Percentiles rank a stretch among this genome's conserved stretches.
Conservation (phyloP, 1,140 invertebrate species). For the Leptonema lineaticorne region DNA sequence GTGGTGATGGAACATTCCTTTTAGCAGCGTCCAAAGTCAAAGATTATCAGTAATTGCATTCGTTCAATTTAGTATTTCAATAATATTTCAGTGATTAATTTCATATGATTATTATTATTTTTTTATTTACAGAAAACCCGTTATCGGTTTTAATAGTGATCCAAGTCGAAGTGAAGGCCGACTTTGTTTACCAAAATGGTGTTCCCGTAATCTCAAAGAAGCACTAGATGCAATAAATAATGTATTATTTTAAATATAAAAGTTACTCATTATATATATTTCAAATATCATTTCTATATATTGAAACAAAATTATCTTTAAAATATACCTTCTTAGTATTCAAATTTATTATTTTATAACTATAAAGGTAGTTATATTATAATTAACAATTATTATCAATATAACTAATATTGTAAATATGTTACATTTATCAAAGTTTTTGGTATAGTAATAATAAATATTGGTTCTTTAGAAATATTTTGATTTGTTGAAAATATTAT, state of each 20-base stretch:
- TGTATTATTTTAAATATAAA: conserved; percentile 53
- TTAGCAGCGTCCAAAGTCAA: conserved; percentile 85
- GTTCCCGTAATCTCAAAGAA: conserved; percentile 66
- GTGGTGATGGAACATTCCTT: conserved; percentile 98
- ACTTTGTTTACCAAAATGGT: conserved; percentile 82
- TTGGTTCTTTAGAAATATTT: too few relatives aligned
- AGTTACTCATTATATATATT: not conserved
- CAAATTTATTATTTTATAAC: too few relatives aligned
- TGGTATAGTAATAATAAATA: too few relatives aligned
- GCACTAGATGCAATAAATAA: conserved; percentile 68
- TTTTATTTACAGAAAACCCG: conserved; percentile 66
- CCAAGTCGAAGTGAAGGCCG: conserved; percentile 90
- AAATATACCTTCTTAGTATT: too few relatives aligned
- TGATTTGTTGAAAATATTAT: too few relatives aligned
- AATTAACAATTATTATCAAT: too few relatives aligned
- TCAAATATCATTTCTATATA: conserved; percentile 16
- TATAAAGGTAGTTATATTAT: too few relatives aligned
- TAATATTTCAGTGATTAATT: not conserved
- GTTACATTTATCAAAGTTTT: too few relatives aligned
- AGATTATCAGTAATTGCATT: conserved; percentile 52
- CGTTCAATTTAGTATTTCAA: not conserved
- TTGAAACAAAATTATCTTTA: too few relatives aligned
- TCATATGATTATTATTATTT: not conserved
- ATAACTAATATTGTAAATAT: too few relatives aligned
- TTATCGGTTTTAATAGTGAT: conserved; percentile 98